Percentiles rank a stretch among this genome's conserved stretches.
Conservation (phyloP, 2,888 invertebrate species). For the Cephus nigrinus region DNA sequence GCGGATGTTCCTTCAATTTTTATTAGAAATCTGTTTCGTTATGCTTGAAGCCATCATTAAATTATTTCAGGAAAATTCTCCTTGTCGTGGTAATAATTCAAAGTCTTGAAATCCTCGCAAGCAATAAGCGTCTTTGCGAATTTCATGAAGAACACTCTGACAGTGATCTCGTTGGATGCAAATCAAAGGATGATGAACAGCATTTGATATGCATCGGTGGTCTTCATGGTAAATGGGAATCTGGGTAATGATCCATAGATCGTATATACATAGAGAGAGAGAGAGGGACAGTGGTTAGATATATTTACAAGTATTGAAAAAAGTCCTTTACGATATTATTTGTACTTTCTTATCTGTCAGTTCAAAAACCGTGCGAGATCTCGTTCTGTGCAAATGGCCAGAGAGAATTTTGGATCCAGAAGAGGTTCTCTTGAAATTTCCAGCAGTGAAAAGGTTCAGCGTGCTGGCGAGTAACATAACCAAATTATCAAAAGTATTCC, state of each 20-base stretch:
- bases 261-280: neutral
- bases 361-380: conserved; percentile 22
- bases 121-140: neutral
- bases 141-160: neutral
- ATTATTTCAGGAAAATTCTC: neutral
- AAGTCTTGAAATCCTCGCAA: neutral
- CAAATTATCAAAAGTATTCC: conserved; percentile 43
- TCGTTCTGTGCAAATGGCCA: conserved; percentile 49
- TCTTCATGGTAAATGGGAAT: conserved; percentile 29
- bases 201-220: conserved; percentile 43
- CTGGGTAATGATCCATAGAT: conserved; percentile 25
- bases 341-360: neutral
- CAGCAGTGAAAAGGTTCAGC: conserved; percentile 42
- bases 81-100: neutral
- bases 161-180: conserved; percentile 14
- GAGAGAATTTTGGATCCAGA: conserved; percentile 46
- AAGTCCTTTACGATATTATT: neutral
- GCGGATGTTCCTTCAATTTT: neutral
- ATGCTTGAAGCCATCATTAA: neutral
- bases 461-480: conserved; percentile 50
- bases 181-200: conserved; percentile 27
- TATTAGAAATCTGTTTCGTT: neutral
- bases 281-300: too few species aligned
- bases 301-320: neutral
- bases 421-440: conserved; percentile 41